Evolutionary conservation across 2,888 invertebrate genomes (phyloP).

Genomic region (Nemapogon koenigi): DNA sequence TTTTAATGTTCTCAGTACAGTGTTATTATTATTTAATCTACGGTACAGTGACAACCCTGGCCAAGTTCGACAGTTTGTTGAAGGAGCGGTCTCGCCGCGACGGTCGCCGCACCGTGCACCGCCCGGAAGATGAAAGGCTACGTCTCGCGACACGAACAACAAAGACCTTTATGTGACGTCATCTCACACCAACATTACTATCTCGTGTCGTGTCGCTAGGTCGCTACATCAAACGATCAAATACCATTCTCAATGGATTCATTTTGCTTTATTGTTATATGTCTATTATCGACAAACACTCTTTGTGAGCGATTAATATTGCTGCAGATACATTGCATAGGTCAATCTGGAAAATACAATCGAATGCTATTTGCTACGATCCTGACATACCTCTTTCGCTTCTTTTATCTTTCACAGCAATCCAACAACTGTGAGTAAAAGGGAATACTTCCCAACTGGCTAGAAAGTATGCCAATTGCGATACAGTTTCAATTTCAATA

Average conservation of each 20-base stretch:
- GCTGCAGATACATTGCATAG: too few species aligned
- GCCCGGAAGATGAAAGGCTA: constrained; percentile 39
- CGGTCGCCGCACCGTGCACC: neutral
- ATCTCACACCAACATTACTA: constrained; percentile 19
- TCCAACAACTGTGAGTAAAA: too few species aligned
- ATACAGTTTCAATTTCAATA: too few species aligned
- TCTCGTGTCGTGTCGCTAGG: neutral
- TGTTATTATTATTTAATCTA: too few species aligned
- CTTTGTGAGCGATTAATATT: too few species aligned
- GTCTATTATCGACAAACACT: neutral
- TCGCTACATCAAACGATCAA: neutral
- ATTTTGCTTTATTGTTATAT: neutral
- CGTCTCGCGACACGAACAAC: constrained; percentile 44
- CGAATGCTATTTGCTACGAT: too few species aligned
- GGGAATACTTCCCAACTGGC: too few species aligned
- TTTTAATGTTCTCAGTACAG: too few species aligned
- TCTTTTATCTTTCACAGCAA: too few species aligned
- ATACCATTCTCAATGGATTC: neutral
- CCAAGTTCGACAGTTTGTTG: constrained; percentile 23
- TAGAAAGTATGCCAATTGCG: too few species aligned
- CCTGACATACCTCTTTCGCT: too few species aligned
- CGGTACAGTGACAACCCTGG: constrained; percentile 30
- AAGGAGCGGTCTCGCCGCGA: constrained; percentile 24
- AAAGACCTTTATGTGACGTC: constrained; percentile 51
- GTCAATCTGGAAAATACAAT: too few species aligned